Evolutionary conservation across 1,140 invertebrate genomes (phyloP).

Genomic region (Lordiphosa stackelbergi): DNA sequence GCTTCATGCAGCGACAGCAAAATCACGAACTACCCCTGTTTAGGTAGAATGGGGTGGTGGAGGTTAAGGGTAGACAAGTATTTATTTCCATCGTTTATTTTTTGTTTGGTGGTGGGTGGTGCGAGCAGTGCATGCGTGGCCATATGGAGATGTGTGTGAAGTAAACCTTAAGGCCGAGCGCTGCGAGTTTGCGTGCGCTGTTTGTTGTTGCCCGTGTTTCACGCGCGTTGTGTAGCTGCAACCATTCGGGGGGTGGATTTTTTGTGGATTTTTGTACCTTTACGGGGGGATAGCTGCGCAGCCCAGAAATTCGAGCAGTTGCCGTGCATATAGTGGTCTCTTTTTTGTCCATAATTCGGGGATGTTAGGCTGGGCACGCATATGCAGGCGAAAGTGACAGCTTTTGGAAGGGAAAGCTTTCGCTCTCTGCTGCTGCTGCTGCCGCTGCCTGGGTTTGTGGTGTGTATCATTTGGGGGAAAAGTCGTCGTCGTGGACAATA

Average conservation of each 20-base stretch:
- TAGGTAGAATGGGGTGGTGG: constrained; percentile 9
- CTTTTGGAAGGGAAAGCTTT: constrained; percentile 33
- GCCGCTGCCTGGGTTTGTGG: not conserved
- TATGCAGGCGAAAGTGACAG: constrained; percentile 31
- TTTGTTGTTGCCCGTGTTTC: constrained; percentile 8
- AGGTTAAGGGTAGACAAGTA: constrained; percentile 8
- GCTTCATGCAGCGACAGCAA: constrained; percentile 1
- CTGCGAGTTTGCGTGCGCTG: constrained; percentile 48
- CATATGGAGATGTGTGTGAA: constrained; percentile 33
- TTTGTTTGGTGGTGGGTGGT: constrained; percentile 37
- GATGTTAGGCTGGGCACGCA: constrained; percentile 44
- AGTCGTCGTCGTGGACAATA: not conserved
- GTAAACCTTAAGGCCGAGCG: constrained; percentile 19
- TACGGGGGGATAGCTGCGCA: constrained; percentile 44
- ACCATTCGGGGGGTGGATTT: constrained; percentile 37
- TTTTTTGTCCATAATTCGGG: constrained; percentile 12
- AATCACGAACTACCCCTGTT: constrained; percentile 7
- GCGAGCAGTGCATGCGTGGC: constrained; percentile 64
- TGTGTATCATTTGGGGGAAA: not conserved
- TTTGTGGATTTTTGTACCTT: constrained; percentile 9
- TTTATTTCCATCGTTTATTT: constrained; percentile 1
- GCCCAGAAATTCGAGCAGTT: not conserved
- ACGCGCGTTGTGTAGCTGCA: not conserved
- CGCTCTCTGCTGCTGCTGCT: constrained; percentile 5
- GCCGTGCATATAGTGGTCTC: constrained; percentile 26